Conservation (phyloP, 2,888 invertebrate genomes). For the Nesidiocoris tenuis region DNA sequence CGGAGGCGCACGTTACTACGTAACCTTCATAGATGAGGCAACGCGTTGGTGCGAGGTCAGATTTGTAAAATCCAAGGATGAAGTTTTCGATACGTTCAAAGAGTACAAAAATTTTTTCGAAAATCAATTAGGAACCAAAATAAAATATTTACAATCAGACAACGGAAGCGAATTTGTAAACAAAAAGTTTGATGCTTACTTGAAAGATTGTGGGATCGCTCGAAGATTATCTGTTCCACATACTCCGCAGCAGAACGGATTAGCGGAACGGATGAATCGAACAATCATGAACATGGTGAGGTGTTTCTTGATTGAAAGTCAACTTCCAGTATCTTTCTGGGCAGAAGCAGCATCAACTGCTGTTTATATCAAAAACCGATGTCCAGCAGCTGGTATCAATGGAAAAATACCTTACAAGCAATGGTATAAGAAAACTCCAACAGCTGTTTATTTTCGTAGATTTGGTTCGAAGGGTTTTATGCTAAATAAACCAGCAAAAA, state of each 20-base stretch:
- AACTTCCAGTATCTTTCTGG: conserved; percentile 9
- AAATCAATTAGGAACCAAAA: conserved; percentile 8
- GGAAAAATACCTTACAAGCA: background rate
- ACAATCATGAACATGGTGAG: conserved; percentile 2
- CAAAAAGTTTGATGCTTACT: background rate
- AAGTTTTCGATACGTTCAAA: conserved; percentile 6
- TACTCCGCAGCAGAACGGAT: conserved; percentile 33
- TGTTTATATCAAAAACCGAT: conserved; percentile 15
- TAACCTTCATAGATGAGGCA: conserved; percentile 21
- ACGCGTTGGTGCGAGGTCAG: conserved; percentile 16
- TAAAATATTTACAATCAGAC: conserved; percentile 15
- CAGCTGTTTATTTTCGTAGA: background rate
- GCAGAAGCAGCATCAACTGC: conserved; percentile 7
- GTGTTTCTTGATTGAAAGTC: conserved; percentile 8
- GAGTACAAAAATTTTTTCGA: conserved; percentile 16
- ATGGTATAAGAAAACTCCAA: background rate
- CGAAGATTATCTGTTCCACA: conserved; percentile 14
- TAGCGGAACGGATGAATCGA: conserved; percentile 30
- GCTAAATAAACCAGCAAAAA: background rate
- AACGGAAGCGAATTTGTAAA: conserved; percentile 2
- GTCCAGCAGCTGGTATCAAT: background rate
- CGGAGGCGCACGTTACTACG: conserved; percentile 6
- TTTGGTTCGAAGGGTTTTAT: conserved; percentile 55
- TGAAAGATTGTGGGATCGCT: background rate
- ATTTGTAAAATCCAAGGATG: conserved; percentile 3